Base-by-base conservation (phyloP, 2,888 invertebrate genomes). In the Polyommatus icarus region DNA sequence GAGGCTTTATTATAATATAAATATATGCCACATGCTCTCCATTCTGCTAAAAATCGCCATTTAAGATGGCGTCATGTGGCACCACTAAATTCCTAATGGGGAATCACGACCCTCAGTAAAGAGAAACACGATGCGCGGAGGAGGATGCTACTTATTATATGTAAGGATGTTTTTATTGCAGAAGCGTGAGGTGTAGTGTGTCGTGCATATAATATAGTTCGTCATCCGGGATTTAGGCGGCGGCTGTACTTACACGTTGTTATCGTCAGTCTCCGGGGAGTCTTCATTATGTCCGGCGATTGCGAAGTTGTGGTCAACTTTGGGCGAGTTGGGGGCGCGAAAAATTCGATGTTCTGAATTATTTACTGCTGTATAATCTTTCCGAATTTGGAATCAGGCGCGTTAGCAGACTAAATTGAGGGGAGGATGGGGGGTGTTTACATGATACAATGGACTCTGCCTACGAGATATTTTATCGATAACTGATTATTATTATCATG, bases 231-330 rank as follows among this genome's bases (percentile, higher is more conserved):
- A 80, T 78, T 79, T 78, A 78, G 78, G 78, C 79, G 79, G 76
- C 78, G 78, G 77, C 78, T 78, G 81, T 82, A 80, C 79, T 81
- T 81, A 80, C 79, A 79, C 79, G 80, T 77, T 80, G 81, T 81
- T 82, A 82, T 80, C 82, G 79, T 50, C 76, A 71, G 77, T 79
- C 81, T 79, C 81, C 57, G 57, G 79, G 76, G 76, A 73, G 77
- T 36, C 79, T 79, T 79, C 79, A 77, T 80, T 80, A 80, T 76
- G 77, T 76, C 78, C 73, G 36, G 76, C 72, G 46, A 72, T 78
- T 73, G 73, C 79, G 20, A 78, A 78, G 77, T 79, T 75, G 50
- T 18, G 29, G 54, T 24, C 73, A 46, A 46, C 29, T 50, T 73
- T 71, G 32, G 32, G 20, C 50, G n/a, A 54, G 50, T 71, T 71